Base-by-base conservation (phyloP, 2,113 vertebrate species). In the Onychostoma macrolepis region DNA sequence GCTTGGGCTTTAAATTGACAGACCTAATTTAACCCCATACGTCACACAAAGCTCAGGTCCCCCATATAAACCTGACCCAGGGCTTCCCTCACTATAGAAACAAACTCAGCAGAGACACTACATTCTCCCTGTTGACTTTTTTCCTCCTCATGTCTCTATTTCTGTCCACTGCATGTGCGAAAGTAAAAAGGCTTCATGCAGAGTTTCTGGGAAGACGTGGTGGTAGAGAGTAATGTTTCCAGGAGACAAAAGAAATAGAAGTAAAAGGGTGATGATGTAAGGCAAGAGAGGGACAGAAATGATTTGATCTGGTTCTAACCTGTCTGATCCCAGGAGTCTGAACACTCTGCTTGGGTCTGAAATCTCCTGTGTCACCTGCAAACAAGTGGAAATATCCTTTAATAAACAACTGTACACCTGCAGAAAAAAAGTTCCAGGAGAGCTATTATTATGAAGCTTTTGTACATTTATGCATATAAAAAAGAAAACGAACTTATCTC, bases 331-430 rank as follows among this genome's bases (percentile, higher is more conserved):
- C 82, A 99, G 90, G 86, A 99, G 95, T 89, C 95, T 96, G 92
- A 99, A 99, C 38, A 99, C 98, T 91, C 98, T 94, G 90, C 97
- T 99, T 81, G 97, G 97, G 91, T 99, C 98, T 2, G 95, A 99
- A 92, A 99, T 99, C 94, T 99, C 98, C 91, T 99, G 98, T 89
- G 98, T 99, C 87, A 99, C 98, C 98, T 99, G 61, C 2, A 84
- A 71, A 84, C 1, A 61, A 80, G 41, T 30, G 48, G 33, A 85
- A 48, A 69, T 30, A 79, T 38, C 53, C 26, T 80, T 76, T 58
- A 86, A 84, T 80, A 13, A 83, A 67, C 43, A 80, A 33, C 9
- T 41, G 48, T 10, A 50, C 21, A 53, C 45, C 26, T 13, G 11
- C 65, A n/a, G 9, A 72, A 53, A 13, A 13, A 53, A 13, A 26